A percentile compares a stretch with the other conserved stretches of the same genome.
Conservation (phyloP, 2,888 invertebrate genomes). For the Notodromas monacha region DNA sequence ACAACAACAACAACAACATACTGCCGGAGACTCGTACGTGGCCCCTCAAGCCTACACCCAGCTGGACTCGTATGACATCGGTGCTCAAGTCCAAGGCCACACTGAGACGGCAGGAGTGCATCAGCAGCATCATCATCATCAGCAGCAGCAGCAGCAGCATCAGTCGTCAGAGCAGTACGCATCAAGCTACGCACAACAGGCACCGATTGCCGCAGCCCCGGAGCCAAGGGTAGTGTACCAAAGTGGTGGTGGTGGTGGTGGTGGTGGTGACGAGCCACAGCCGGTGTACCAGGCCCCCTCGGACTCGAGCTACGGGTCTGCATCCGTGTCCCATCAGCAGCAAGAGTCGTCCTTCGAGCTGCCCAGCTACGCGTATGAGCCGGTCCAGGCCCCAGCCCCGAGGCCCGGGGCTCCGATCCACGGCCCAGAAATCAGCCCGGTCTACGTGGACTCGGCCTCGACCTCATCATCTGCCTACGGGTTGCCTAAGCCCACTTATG, state of each 20-base stretch:
- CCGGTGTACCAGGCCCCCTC: constrained; percentile 7
- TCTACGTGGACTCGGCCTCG: constrained; percentile 4
- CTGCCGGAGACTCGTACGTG: constrained; percentile 5
- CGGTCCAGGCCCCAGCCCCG: constrained; percentile 12
- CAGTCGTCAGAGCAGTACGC: no score
- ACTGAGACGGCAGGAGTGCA: no score
- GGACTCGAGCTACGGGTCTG: neutral
- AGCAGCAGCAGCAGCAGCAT: no score
- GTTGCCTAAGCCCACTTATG: constrained; percentile 9
- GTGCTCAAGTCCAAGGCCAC: no score
- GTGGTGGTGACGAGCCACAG: constrained; percentile 4
- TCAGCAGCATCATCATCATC: no score
- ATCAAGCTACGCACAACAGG: no score
- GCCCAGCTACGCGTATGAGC: constrained; percentile 10
- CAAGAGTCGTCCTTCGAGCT: no score
- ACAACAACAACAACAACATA: neutral
- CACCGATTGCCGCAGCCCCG: no score
- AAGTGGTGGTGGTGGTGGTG: no score
- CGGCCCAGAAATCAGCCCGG: constrained; percentile 8
- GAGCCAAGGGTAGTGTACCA: no score
- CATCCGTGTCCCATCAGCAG: no score
- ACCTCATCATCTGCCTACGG: constrained; percentile 8
- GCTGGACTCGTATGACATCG: constrained; percentile 5
- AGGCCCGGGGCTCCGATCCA: constrained; percentile 11
- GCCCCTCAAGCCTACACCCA: constrained; percentile 7